Conservation (phyloP, 2,888 invertebrate genomes). For the Drosophila cognata region DNA sequence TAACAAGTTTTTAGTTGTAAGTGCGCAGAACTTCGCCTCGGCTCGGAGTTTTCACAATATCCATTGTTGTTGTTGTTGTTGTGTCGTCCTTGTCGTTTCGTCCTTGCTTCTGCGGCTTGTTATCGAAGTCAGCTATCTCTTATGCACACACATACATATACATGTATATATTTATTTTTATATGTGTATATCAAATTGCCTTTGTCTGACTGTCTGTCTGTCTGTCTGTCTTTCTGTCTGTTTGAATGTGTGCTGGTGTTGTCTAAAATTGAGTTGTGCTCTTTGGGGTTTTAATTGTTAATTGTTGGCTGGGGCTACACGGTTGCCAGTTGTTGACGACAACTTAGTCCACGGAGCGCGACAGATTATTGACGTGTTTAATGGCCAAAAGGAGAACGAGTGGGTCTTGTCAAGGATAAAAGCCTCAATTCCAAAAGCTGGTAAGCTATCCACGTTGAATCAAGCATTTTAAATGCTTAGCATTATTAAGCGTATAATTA, state of each 20-base stretch:
- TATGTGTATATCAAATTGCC: conserved; percentile 55
- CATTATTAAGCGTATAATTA: conserved; percentile 8
- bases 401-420: conserved; percentile 15
- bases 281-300: conserved; percentile 80
- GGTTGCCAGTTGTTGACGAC: conserved; percentile 61
- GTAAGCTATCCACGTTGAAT: conserved; percentile 17
- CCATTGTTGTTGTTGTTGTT: conserved; percentile 47
- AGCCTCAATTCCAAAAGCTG: conserved; percentile 13
- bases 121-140: conserved; percentile 63
- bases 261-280: conserved; percentile 77
- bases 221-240: conserved; percentile 18
- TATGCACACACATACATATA: conserved; percentile 18
- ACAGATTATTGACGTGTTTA: conserved; percentile 57
- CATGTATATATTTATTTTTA: background rate
- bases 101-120: conserved; percentile 39
- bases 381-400: conserved; percentile 27
- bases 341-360: conserved; percentile 43
- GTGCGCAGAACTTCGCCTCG: conserved; percentile 65
- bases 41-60: conserved; percentile 52
- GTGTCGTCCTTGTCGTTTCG: conserved; percentile 37
- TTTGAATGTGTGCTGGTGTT: conserved; percentile 24
- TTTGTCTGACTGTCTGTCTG: conserved; percentile 33
- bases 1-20: conserved; percentile 82
- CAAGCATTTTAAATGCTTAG: conserved; percentile 18
- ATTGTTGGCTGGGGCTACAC: conserved; percentile 69